A percentile compares a stretch with the other conserved stretches of the same genome.
Evolutionary conservation across 2,888 invertebrate genomes (phyloP).

Genomic region (Chrysolina americana): DNA sequence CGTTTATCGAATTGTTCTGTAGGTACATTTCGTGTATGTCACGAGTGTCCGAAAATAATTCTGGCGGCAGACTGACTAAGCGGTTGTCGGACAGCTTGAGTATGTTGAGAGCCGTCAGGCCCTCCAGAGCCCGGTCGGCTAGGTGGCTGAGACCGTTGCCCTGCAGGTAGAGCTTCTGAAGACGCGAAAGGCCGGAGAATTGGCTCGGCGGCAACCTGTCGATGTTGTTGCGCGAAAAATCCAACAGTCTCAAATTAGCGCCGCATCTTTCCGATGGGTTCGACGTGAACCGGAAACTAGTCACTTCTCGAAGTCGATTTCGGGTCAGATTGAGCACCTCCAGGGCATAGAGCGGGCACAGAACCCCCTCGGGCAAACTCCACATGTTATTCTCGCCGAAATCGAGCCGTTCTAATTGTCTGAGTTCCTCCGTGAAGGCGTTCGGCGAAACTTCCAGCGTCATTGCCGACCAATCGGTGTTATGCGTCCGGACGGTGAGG

Average conservation of each 20-base stretch:
- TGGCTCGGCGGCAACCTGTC: conserved; percentile 81
- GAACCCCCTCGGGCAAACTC: conserved; percentile 82
- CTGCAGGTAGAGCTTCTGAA: conserved; percentile 83
- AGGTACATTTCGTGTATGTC: conserved; percentile 86
- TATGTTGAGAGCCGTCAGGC: conserved; percentile 80
- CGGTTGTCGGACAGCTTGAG: conserved; percentile 87
- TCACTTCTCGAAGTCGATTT: conserved; percentile 83
- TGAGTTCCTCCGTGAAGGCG: conserved; percentile 82
- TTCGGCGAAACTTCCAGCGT: conserved; percentile 82
- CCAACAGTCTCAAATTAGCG: conserved; percentile 78
- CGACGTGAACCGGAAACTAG: conserved; percentile 77
- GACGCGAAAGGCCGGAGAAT: conserved; percentile 79
- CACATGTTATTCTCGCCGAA: conserved; percentile 87
- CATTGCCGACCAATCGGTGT: conserved; percentile 88
- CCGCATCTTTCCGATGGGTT: conserved; percentile 79
- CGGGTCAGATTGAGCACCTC: conserved; percentile 85
- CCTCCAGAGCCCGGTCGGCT: conserved; percentile 85
- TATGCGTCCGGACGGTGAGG: conserved; percentile 86
- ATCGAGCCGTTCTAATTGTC: conserved; percentile 81
- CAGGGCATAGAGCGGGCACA: conserved; percentile 82
- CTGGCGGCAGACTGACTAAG: conserved; percentile 84
- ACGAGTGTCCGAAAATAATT: conserved; percentile 84
- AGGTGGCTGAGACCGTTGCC: conserved; percentile 83
- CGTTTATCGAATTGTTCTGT: conserved; percentile 86
- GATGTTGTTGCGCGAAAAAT: conserved; percentile 84